A percentile compares a stretch with the other conserved stretches of the same genome.
Conservation (phyloP, 2,888 invertebrate species). For the Drosophila affinis region DNA sequence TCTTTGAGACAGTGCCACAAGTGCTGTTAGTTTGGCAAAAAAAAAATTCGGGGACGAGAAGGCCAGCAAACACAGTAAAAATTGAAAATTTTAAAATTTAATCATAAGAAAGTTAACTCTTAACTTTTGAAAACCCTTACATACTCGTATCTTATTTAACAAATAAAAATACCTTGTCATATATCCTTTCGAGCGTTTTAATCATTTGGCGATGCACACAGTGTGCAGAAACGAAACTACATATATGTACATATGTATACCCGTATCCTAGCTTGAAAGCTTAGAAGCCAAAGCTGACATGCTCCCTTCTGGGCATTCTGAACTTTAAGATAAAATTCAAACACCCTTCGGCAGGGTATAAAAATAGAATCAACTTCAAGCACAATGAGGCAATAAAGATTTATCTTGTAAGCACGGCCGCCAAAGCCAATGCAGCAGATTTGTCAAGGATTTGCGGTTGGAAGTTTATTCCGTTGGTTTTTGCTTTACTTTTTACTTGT, state of each 20-base stretch:
- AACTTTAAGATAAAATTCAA: not conserved
- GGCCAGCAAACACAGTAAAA: conserved; percentile 17
- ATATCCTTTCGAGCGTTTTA: too few species aligned
- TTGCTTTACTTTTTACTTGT: conserved; percentile 34
- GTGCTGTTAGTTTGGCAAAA: conserved; percentile 53
- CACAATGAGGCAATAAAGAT: conserved; percentile 79
- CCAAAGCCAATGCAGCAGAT: conserved; percentile 70
- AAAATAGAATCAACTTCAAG: conserved; percentile 69
- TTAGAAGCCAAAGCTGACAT: not conserved
- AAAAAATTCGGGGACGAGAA: conserved; percentile 40
- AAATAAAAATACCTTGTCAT: too few species aligned
- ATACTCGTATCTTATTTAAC: too few species aligned
- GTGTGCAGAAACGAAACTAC: too few species aligned
- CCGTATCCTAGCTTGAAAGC: too few species aligned
- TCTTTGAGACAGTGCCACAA: conserved; percentile 40
- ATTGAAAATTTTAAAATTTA: conserved; percentile 18
- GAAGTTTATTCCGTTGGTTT: conserved; percentile 65
- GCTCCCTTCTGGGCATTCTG: not conserved
- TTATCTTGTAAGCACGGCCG: conserved; percentile 62
- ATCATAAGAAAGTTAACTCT: conserved; percentile 6
- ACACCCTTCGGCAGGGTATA: conserved; percentile 36
- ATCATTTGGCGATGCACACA: too few species aligned
- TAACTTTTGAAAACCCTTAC: conserved; percentile 8
- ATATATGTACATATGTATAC: too few species aligned
- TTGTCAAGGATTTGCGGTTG: conserved; percentile 75